Evolutionary conservation across 2,888 invertebrate genomes (phyloP).

Genomic region (Mongoloraphidia duomilia): DNA sequence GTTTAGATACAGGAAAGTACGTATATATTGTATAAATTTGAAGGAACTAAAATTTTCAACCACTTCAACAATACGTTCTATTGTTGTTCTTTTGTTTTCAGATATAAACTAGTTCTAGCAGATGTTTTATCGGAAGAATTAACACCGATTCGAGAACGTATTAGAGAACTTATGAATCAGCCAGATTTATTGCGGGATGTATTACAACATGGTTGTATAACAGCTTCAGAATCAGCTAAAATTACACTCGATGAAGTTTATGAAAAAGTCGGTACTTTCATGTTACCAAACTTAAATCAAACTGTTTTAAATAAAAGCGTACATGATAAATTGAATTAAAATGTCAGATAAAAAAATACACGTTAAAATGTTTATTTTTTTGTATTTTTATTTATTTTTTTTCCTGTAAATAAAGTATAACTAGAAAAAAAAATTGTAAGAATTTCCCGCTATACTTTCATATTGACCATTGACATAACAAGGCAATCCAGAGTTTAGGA

Average conservation of each 20-base stretch:
- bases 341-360: too few species aligned
- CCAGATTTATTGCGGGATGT: slow-evolving; percentile 46
- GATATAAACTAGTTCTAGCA: slow-evolving; percentile 58
- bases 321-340: too few species aligned
- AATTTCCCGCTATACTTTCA: too few species aligned
- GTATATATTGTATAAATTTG: slow-evolving; percentile 15
- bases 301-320: too few species aligned
- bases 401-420: too few species aligned
- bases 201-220: slow-evolving; percentile 45
- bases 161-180: slow-evolving; percentile 40
- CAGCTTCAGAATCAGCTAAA: slow-evolving; percentile 46
- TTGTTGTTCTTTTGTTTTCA: slow-evolving; percentile 20
- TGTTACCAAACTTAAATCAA: too few species aligned
- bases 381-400: too few species aligned
- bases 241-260: slow-evolving; percentile 48
- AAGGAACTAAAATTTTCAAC: too few species aligned
- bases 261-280: slow-evolving; percentile 37
- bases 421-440: too few species aligned
- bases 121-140: slow-evolving; percentile 56
- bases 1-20: slow-evolving; percentile 60
- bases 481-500: too few species aligned
- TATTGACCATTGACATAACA: too few species aligned
- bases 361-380: too few species aligned
- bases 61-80: background rate
- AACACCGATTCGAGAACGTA: slow-evolving; percentile 50